These are phyloP conservation scores for Gasterosteus nipponicus DNA, from an alignment of 2,113 vertebrate species.

Conservation along the genomic window DNA sequence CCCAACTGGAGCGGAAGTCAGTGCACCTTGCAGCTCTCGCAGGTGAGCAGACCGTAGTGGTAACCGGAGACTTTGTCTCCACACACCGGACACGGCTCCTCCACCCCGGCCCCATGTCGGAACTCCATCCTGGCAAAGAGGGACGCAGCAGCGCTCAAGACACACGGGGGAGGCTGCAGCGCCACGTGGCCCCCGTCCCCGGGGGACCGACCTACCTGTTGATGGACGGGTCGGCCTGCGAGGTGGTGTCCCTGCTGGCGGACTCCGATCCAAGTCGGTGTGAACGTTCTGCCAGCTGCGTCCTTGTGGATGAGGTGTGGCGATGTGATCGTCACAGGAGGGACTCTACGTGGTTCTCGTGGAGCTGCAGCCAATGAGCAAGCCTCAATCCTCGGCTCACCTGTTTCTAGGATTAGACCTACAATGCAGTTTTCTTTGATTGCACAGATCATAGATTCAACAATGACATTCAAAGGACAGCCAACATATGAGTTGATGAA, in stretches of 20 bases:
- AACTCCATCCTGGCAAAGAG: constrained; percentile 59
- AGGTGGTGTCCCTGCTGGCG: background rate
- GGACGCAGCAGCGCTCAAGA: too few species aligned
- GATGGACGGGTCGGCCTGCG: background rate
- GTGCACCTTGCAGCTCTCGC: constrained; percentile 80
- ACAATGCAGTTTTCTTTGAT: background rate
- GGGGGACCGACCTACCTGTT: background rate
- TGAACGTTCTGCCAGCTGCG: background rate
- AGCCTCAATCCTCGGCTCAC: background rate
- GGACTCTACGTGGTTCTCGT: constrained; percentile 15
- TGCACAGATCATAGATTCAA: too few species aligned
- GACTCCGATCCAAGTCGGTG: background rate
- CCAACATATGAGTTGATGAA: too few species aligned
- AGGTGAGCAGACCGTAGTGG: constrained; percentile 80
- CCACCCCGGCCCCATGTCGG: constrained; percentile 46
- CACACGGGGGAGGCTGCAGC: too few species aligned
- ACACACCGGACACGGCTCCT: constrained; percentile 79
- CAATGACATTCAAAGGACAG: too few species aligned
- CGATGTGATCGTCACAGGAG: constrained; percentile 4
- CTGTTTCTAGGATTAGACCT: background rate
- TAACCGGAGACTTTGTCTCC: constrained; percentile 80
- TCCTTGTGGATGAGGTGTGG: too few species aligned
- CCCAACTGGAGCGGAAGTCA: background rate
- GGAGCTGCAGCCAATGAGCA: constrained; percentile 22
- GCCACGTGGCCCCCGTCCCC: background rate